Base-by-base conservation (phyloP, 2,113 vertebrate genomes). In the Trogon melanurus region DNA sequence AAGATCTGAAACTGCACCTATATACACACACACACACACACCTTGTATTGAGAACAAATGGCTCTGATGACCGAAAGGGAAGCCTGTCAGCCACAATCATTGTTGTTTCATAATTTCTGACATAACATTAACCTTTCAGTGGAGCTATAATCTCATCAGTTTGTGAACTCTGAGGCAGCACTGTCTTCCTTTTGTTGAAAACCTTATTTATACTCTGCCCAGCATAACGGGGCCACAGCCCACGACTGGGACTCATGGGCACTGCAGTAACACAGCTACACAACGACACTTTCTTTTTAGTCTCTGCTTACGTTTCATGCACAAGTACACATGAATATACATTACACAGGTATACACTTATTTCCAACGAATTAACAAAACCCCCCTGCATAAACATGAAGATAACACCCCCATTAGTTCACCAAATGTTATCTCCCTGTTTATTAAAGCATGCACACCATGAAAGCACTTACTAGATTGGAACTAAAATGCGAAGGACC, bases 61-160 rank as follows among this genome's bases (percentile, higher is more conserved):
- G 19, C 69, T 66, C 16, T 69, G 61, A 83, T 41, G n/a, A 90
- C 53, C 1, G 0, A 80, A 79, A 48, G 89, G 53, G 85, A 91
- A 84, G 30, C 57, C 80, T 69, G 86, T 92, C 82, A 94, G 75
- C 45, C 70, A 93, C 21, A 93, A 82, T 65, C 10, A 47, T 3
- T 62, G 67, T 36, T 91, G 76, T 91, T 96, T 93, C 61, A 48
- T 94, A 84, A 91, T 87, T 94, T 91, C 79, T 94, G 92, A 92
- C 80, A 85, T 69, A 90, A 89, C 0, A 1, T 48, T 80, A 95
- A 93, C 79, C 80, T 94, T 74, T 69, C 93, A 88, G 45, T 19
- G 76, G 50, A 94, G 86, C 72, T 96, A 79, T 86, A 88, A 93
- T 86, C 79, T 93, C 82, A 78, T 50, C 18, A 18, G 65, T 78